Base-by-base conservation (phyloP, 2,888 invertebrate genomes). In the Papilio gigon region DNA sequence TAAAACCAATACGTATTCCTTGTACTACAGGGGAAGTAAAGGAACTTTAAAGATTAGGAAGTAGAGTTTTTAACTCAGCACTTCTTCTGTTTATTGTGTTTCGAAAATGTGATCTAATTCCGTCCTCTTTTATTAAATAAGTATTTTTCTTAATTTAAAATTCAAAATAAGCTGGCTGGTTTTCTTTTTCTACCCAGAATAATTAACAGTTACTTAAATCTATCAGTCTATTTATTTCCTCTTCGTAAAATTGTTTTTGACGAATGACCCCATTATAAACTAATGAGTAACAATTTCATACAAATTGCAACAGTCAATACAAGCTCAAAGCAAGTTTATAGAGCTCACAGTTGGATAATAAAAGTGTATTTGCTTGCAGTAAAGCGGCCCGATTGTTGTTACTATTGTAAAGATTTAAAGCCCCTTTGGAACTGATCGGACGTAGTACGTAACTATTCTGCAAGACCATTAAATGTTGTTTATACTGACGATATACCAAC, bases 351-450 rank as follows among this genome's bases (percentile, higher is more conserved):
- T 30, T 17, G 27, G 8, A 30, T 56, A n/a, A 56, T 56, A 56
- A 56, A 56, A 30, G n/a, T 30, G 30, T 56, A 56, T 56, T 56
- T 56, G 53, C 53, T 17, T 8, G n/a, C 30, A 56, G 30, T 30
- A 56, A 56, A 30, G n/a, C 17, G 53, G 53, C 30, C 5, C 30
- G 30, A 25, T 30, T 27, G 30, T 56, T n/a, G 27, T 1, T 27
- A n/a, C 6, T 56, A 6, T 56, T 56, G 30, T 4, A 56, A 56
- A 30, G 53, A 56, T 56, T 56, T 56, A 27, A 56, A 27, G 53
- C 17, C 53, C 53, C 53, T 56, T 56, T 56, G 53, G 53, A 56
- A 27, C 2, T 14, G 3, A 56, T 56, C 53, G 53, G 17, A 27
- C 50, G n/a, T 17, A 56, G 17, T 30, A 56, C 12, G 6, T 12